Evolutionary conservation across 2,797 vertebrate genomes (phyloP), one percentile per base, ranked within the genome.

Genomic region (Melopsittacus undulatus): DNA sequence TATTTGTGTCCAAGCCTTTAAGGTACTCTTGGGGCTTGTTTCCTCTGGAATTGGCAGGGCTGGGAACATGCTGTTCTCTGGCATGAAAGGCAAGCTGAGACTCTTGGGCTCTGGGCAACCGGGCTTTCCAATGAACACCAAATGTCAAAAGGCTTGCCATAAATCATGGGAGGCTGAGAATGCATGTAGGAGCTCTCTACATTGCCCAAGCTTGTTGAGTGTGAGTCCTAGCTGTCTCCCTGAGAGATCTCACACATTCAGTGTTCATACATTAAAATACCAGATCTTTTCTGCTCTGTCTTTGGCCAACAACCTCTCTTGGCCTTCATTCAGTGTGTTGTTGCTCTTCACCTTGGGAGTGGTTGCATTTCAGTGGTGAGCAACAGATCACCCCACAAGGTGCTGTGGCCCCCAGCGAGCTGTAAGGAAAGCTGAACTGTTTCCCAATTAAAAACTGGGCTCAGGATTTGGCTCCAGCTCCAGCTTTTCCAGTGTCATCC

Each of bases 1-100:
- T 96, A 84, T 95, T 94, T 94, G 64, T 77, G 80, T 94, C 51
- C 86, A 52, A 83, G 72, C 61, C 80, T 94, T 91, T 94, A 95
- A 76, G 52, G 75, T 78, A 77, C 91, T 83, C 96, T 34, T 94
- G 90, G 90, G 92, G 83, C 92, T 95, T 80, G 75, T 93, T 96
- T 95, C 61, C 48, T 94, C 80, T 94, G 42, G 77, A 95, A 91
- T 82, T 0, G 7, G 59, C 66, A 76, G 56, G 77, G 87, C 67
- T 91, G 70, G 59, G 83, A 94, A 91, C 89, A 66, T 42, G 45
- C 54, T 56, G 87, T 94, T 95, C 94, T 79, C 24, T 61, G 0
- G 0, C 34, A 56, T 61, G 84, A 84, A 90, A 84, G 34, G 91
- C 90, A 91, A 62, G 46, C 73, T 62, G 57, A 38, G 36, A 88